Evolutionary conservation across 2,797 vertebrate species (phyloP).

Genomic region (Gallinago nigripennis): DNA sequence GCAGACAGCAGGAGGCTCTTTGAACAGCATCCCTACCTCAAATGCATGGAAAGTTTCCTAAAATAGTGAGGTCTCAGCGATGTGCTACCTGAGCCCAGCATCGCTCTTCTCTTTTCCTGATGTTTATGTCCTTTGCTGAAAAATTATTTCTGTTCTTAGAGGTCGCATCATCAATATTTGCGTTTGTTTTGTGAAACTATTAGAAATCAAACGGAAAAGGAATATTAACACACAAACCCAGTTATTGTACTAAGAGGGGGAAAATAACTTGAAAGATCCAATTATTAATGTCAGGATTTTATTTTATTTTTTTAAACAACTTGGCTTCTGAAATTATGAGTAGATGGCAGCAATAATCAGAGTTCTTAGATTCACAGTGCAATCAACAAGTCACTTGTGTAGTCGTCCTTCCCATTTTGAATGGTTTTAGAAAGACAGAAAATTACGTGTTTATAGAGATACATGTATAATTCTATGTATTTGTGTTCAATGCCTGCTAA

Average conservation of each 20-base stretch:
- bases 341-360: constrained; percentile 51
- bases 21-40: neutral
- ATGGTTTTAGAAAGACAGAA: constrained; percentile 10
- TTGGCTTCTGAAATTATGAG: constrained; percentile 35
- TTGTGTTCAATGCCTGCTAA: constrained; percentile 13
- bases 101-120: neutral
- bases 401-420: constrained; percentile 35
- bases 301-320: constrained; percentile 21
- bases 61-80: neutral
- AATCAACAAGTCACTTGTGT: constrained; percentile 60
- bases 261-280: constrained; percentile 25
- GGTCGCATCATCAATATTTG: neutral
- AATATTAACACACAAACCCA: neutral
- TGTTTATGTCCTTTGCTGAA: neutral
- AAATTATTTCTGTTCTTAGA: neutral
- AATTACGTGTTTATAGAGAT: constrained; percentile 41
- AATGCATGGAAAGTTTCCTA: fast-evolving
- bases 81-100: neutral
- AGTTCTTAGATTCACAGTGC: constrained; percentile 46
- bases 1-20: neutral
- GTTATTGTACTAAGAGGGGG: neutral
- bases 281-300: constrained; percentile 50
- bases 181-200: constrained; percentile 9
- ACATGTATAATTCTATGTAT: neutral
- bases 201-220: neutral